These are phyloP conservation scores for Centropristis striata DNA, from an alignment of 2,113 vertebrate genomes.

Conservation along the genomic window DNA sequence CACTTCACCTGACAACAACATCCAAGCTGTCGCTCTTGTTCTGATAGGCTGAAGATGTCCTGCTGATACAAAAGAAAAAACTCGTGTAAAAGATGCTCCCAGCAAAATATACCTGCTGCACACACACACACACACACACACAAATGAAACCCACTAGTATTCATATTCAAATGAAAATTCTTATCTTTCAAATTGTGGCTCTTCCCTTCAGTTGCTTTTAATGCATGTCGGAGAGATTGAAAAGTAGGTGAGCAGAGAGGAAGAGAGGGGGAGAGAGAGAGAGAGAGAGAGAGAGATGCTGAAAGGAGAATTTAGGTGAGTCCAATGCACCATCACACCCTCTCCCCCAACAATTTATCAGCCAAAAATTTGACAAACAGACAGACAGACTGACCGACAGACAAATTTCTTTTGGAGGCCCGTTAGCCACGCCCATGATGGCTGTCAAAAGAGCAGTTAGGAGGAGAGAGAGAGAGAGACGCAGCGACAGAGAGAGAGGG, in stretches of 20 bases:
- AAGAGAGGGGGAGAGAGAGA: neutral
- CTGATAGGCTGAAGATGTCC: conserved; percentile 62
- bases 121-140: conserved; percentile 33
- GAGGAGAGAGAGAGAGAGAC: conserved; percentile 10
- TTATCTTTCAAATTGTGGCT: conserved; percentile 79
- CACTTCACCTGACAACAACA: conserved; percentile 74
- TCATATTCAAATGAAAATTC: conserved; percentile 82
- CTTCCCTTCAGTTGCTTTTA: conserved; percentile 70
- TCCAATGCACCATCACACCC: conserved; percentile 57
- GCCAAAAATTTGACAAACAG: conserved; percentile 74
- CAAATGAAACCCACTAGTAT: conserved; percentile 67
- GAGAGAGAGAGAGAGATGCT: conserved; percentile 35
- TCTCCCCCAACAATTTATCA: conserved; percentile 75
- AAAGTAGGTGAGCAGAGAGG: conserved; percentile 73
- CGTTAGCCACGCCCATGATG: conserved; percentile 66
- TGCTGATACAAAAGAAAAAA: conserved; percentile 65
- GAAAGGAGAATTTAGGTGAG: conserved; percentile 69
- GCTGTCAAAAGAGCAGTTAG: conserved; percentile 82
- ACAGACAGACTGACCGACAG: conserved; percentile 70
- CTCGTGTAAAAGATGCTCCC: conserved; percentile 40
- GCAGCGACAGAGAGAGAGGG: conserved; percentile 1
- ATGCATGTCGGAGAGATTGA: conserved; percentile 81
- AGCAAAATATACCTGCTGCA: conserved; percentile 56
- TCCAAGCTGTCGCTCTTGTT: conserved; percentile 41
- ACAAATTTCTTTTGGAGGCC: conserved; percentile 70